Conservation (phyloP, 2,888 invertebrate species). For the Drosophila mercatorum region DNA sequence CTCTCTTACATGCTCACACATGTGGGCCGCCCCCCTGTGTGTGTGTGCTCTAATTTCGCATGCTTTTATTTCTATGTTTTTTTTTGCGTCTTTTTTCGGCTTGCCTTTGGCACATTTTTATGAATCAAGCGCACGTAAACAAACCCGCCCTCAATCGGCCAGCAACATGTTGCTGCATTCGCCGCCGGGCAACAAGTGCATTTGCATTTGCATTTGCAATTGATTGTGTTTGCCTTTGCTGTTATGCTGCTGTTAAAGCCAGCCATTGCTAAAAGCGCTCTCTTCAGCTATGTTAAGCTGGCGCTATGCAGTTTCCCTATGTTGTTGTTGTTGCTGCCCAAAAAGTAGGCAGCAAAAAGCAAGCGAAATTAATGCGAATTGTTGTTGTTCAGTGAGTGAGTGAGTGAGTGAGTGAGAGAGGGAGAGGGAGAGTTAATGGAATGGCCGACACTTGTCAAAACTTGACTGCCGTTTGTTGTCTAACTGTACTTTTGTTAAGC, state of each 20-base stretch:
- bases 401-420: not conserved
- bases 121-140: slow-evolving; percentile 44
- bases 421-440: not conserved
- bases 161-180: slow-evolving; percentile 37
- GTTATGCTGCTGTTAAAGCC: not conserved
- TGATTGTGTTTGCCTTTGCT: not conserved
- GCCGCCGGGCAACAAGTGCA: slow-evolving; percentile 52
- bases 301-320: not conserved
- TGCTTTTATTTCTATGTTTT: slow-evolving; percentile 8
- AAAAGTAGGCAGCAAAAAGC: slow-evolving; percentile 30
- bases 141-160: slow-evolving; percentile 28
- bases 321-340: not conserved
- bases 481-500: slow-evolving; percentile 69
- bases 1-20: not conserved
- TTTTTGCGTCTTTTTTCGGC: slow-evolving; percentile 5
- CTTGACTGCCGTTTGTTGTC: slow-evolving; percentile 62
- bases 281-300: not conserved
- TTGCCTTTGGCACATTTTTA: slow-evolving; percentile 31
- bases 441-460: slow-evolving; percentile 46
- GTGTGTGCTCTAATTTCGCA: slow-evolving; percentile 39
- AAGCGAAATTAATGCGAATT: slow-evolving; percentile 11
- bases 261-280: not conserved
- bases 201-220: not conserved
- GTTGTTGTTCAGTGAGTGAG: not conserved
- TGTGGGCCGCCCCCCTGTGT: slow-evolving; percentile 5